Percentiles rank a stretch among this genome's conserved stretches.
Evolutionary conservation across 2,888 invertebrate species (phyloP).

Genomic region (Pristionchus fissidentatus): DNA sequence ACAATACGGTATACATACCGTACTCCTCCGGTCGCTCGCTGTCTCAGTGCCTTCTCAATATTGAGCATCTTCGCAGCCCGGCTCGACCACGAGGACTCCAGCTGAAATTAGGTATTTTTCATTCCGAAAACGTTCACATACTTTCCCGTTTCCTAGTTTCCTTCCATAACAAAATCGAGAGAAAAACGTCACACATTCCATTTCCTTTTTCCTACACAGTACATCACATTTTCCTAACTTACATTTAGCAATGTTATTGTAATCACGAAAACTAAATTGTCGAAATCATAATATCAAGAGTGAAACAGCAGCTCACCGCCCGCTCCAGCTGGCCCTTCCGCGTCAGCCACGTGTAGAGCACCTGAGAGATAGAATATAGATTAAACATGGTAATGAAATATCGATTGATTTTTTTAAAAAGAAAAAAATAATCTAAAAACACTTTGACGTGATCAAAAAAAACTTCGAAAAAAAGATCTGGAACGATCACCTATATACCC

Average conservation of each 20-base stretch:
- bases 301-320: conserved; percentile 22
- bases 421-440: no score
- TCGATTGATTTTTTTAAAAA: no score
- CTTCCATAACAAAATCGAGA: no score
- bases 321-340: conserved; percentile 44
- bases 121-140: neutral
- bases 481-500: no score
- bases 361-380: neutral
- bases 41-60: conserved; percentile 39
- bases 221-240: no score
- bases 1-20: neutral
- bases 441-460: no score
- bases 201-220: no score
- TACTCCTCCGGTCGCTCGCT: conserved; percentile 1
- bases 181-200: no score
- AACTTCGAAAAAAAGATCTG: no score
- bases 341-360: conserved; percentile 26
- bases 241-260: neutral
- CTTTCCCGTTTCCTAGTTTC: no score
- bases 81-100: conserved; percentile 5
- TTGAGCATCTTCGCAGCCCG: conserved; percentile 25
- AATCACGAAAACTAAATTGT: neutral
- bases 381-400: no score
- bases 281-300: neutral
- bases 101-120: neutral